Conservation (phyloP, 2,888 invertebrate species). For the Rotaria sp. region DNA sequence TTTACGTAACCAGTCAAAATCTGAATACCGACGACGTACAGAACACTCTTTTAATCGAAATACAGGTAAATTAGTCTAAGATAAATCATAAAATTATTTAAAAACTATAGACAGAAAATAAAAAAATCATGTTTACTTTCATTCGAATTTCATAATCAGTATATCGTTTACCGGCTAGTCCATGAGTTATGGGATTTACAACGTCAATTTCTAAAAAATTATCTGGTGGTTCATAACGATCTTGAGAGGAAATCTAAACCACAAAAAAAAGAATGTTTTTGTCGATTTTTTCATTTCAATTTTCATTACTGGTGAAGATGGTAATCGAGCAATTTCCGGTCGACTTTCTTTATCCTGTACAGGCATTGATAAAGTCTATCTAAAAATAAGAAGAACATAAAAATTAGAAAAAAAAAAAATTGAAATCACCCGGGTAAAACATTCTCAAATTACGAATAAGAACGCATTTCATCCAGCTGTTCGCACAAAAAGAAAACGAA, state of each 20-base stretch:
- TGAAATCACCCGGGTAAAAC: not conserved
- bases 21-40: conserved; percentile 91
- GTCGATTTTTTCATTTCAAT: no score
- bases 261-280: no score
- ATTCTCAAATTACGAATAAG: not conserved
- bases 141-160: conserved; percentile 99
- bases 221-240: conserved; percentile 85
- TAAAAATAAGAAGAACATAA: not conserved
- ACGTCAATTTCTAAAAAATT: conserved; percentile 99
- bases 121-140: conserved; percentile 65
- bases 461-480: not conserved
- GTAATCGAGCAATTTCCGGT: conserved; percentile 5
- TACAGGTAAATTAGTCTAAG: conserved; percentile 95
- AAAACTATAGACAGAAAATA: not conserved
- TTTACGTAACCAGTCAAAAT: conserved; percentile 97
- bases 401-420: no score
- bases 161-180: conserved; percentile 92
- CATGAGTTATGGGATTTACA: conserved; percentile 91
- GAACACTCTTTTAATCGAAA: conserved; percentile 98
- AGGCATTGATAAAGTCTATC: not conserved
- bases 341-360: not conserved
- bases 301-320: not conserved
- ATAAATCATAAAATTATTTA: conserved; percentile 47
- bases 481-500: not conserved
- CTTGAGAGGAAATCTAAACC: not conserved